Evolutionary conservation across 2,113 vertebrate species (phyloP).

Genomic region (Equus przewalskii): DNA sequence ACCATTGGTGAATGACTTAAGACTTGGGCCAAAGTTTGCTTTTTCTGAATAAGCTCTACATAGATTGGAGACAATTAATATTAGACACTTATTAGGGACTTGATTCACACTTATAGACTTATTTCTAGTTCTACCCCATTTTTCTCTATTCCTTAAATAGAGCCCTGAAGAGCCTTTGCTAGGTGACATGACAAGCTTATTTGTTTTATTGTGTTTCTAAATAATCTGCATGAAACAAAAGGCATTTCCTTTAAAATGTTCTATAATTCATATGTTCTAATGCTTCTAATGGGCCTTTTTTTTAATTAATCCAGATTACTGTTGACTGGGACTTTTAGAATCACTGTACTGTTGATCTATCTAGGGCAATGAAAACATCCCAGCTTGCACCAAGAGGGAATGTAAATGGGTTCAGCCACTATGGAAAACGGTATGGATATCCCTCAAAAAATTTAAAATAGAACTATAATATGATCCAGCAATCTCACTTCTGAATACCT

Average conservation of each 20-base stretch:
- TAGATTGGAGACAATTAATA: neutral
- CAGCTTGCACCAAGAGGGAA: conserved; percentile 3
- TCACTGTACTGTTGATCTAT: neutral
- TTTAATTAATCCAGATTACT: neutral
- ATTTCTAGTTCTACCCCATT: neutral
- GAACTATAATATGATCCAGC: too few species aligned
- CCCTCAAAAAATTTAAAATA: too few species aligned
- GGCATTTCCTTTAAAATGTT: conserved; percentile 9
- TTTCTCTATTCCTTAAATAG: conserved; percentile 35
- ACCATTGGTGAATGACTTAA: conserved; percentile 31
- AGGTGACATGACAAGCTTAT: neutral
- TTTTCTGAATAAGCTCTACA: conserved; percentile 32
- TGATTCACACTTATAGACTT: neutral
- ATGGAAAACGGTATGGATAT: neutral
- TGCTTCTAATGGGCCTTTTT: neutral
- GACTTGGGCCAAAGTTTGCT: conserved; percentile 18
- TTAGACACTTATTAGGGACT: conserved; percentile 6
- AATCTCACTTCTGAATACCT: too few species aligned
- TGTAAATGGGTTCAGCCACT: neutral
- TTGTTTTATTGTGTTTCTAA: conserved; percentile 50
- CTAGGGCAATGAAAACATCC: neutral
- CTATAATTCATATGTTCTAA: neutral
- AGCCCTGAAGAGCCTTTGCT: neutral
- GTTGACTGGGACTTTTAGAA: neutral
- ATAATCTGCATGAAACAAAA: conserved; percentile 49